Evolutionary conservation across 2,113 vertebrate genomes (phyloP).

Genomic region (Polypterus bichir): DNA sequence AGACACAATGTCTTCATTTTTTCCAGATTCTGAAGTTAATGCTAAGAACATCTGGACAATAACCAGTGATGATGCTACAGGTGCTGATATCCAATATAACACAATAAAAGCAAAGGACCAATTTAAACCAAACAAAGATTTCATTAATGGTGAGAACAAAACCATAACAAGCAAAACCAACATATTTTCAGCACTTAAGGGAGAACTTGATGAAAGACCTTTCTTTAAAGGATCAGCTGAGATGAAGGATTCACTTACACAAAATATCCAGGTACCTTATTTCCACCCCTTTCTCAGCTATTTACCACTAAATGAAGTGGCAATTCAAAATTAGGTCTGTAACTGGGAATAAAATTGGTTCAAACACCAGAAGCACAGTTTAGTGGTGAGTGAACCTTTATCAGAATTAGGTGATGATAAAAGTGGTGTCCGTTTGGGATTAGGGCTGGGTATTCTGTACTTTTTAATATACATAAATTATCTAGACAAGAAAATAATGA

Average conservation of each 20-base stretch:
- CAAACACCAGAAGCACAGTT: no score
- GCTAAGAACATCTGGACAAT: constrained; percentile 6
- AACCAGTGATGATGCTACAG: neutral
- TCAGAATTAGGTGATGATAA: neutral
- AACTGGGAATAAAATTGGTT: no score
- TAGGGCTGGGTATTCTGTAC: neutral
- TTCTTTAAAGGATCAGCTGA: constrained; percentile 28
- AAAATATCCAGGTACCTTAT: constrained; percentile 61
- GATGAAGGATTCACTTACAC: constrained; percentile 49
- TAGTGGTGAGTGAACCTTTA: neutral
- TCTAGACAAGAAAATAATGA: no score
- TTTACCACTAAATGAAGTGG: neutral
- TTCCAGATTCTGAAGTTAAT: constrained; percentile 7
- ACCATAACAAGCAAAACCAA: constrained; percentile 5
- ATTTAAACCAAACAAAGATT: constrained; percentile 13
- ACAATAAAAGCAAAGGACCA: neutral
- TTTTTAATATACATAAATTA: no score
- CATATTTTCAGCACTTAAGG: no score
- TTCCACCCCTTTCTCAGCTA: neutral
- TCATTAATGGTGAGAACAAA: constrained; percentile 16
- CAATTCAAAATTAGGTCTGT: no score
- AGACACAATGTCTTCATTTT: constrained; percentile 6
- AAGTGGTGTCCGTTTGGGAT: neutral
- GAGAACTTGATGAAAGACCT: constrained; percentile 18
- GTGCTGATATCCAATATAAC: neutral